These are phyloP conservation scores for Lipotes vexillifer DNA, from an alignment of 2,113 vertebrate genomes.

Conservation along the genomic window DNA sequence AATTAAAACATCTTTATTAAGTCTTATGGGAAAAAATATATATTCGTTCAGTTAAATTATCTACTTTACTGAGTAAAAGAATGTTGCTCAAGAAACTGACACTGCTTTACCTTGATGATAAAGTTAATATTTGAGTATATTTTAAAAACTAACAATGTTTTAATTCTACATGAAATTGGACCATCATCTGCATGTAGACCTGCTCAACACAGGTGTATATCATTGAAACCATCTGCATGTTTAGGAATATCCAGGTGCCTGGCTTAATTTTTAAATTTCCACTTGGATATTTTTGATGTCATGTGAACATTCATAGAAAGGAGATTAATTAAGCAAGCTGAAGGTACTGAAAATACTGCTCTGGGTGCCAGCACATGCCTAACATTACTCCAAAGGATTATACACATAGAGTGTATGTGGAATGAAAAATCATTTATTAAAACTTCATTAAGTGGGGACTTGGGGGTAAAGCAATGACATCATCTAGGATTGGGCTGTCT, in stretches of 20 bases:
- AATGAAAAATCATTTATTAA: not conserved
- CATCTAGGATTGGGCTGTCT: not conserved
- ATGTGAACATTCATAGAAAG: not conserved
- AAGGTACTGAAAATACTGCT: not conserved
- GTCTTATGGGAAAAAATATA: not conserved
- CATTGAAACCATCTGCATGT: not conserved
- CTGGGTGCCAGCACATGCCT: not conserved
- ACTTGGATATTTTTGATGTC: not conserved
- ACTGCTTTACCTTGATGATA: not conserved
- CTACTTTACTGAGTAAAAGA: not conserved
- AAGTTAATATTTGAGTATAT: not conserved
- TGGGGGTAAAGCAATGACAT: not conserved
- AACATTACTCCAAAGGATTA: not conserved
- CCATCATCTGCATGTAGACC: not conserved
- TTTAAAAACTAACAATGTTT: not conserved
- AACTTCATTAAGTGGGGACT: not conserved
- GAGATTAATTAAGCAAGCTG: not conserved
- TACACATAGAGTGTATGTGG: not conserved
- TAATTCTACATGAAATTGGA: constrained; percentile 19
- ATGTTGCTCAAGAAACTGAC: not conserved
- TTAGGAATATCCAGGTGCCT: not conserved
- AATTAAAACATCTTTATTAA: not conserved
- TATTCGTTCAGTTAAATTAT: not conserved
- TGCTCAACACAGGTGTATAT: not conserved
- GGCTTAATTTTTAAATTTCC: not conserved